Evolutionary conservation across 2,113 vertebrate genomes (phyloP), one percentile per base, ranked within the genome.

Genomic region (Clupea harengus): DNA sequence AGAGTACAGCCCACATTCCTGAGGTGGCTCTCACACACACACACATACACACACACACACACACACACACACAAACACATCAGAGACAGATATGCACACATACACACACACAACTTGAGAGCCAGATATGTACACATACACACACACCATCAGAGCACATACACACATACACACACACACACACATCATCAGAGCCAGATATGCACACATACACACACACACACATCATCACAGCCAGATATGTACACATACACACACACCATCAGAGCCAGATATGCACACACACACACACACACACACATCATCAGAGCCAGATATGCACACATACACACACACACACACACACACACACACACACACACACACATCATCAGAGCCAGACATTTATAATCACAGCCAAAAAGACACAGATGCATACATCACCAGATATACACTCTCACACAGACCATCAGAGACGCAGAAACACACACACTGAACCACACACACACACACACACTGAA

Each of bases 191-290:
- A 54, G 13, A 82, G 49, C 81, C 17, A 6, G 46, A 39, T 86
- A 54, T 84, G 22, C 90, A 82, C 87, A 87, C 82, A 90, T 81
- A 81, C 81, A 64, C 20, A 64, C 57, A 57, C 57, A 64, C 57
- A 64, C 57, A 57, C 57, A 64, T 20, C 10, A 8, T 47, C 10
- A 47, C 6, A 3, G 46, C 6, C 46, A 47, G 10, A 8, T 47
- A 10, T 10, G 10, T 10, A 47, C 46, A 5, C 3, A 0, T 7
- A 47, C 46, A 8, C 46, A 47, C 46, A 47, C 10, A 47, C 6
- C 49, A 54, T 47, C 47, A 18, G 0, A 44, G 39, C n/a, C 25
- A 49, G 8, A 82, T 20, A 82, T 18, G 46, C 44, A 81, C 44
- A 81, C 22, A 81, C 45, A 81, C 17, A 17, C 80, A 52, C 25